Conservation (phyloP, 2,888 invertebrate species). For the Cephonodes hylas region DNA sequence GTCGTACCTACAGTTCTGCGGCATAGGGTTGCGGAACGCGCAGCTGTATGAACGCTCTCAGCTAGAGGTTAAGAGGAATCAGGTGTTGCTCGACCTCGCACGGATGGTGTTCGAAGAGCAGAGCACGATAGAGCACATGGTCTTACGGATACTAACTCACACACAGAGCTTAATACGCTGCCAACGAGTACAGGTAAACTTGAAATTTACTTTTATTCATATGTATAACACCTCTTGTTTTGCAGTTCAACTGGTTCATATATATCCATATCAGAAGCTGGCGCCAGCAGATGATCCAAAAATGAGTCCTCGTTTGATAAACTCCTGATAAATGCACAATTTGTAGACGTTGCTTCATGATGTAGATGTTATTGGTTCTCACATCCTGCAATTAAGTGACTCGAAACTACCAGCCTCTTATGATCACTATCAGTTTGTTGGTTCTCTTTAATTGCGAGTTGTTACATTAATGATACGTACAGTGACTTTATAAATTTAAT, state of each 20-base stretch:
- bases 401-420: neutral
- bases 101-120: conserved; percentile 98
- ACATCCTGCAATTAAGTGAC: neutral
- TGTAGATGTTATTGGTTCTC: neutral
- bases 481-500: too few relatives aligned
- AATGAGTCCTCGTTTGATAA: neutral
- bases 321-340: neutral
- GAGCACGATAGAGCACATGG: conserved; percentile 97
- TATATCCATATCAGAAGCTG: too few relatives aligned
- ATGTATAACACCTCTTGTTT: too few relatives aligned
- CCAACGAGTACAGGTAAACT: conserved; percentile 95
- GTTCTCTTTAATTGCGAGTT: neutral
- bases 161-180: conserved; percentile 97
- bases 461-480: too few relatives aligned
- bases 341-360: neutral
- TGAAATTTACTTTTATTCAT: too few relatives aligned
- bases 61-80: conserved; percentile 96
- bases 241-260: too few relatives aligned
- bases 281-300: too few relatives aligned
- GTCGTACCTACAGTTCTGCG: conserved; percentile 97
- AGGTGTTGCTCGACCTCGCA: conserved; percentile 96
- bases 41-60: conserved; percentile 97
- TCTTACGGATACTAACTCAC: conserved; percentile 95
- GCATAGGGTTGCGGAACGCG: conserved; percentile 97
- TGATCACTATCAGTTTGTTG: neutral